Evolutionary conservation across 2,888 invertebrate genomes (phyloP), one percentile per base, ranked within the genome.

Genomic region (Phasia obesa): DNA sequence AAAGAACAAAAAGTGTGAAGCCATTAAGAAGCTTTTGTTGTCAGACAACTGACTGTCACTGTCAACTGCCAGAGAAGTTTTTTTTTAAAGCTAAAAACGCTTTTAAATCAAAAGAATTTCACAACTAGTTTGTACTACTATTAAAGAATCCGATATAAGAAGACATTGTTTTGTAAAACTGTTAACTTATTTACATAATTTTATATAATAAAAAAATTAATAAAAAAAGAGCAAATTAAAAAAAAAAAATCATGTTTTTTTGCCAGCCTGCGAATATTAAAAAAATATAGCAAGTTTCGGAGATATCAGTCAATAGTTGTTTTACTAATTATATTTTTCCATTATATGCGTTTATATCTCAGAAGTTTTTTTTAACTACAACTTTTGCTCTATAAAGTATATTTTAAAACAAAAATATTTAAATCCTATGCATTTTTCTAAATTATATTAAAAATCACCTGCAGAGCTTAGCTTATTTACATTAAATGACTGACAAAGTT

Each of bases 401-500:
- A 35, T 11, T 35, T n/a, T 35, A 31, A 31, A 31, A 11, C 1
- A 7, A 31, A 9, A 31, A 31, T 9, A 5, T 35, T 35, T 35
- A 6, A 35, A 35, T n/a, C n/a, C n/a, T n/a, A n/a, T n/a, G n/a
- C 35, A 17, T 7, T 49, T 65, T 49, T 49, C 49, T 51, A 38
- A 19, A 53, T 55, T 53, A 21, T 35, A 35, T 11, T 35, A 35
- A 35, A 35, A 11, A 35, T 11, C 31, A 42, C 25, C 51, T 73
- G 53, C 49, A n/a, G 19, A 35, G 35, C 35, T 31, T 17, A 35
- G 35, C 35, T 31, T 17, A 47, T 49, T 49, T 49, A 31, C 19
- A 51, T 42, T 55, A 35, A 67, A 67, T 53, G 23, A 42, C 53
- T 42, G 23, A 55, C 17, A 69, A 67, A 42, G 38, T 53, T 27